Conservation (phyloP, 2,113 vertebrate genomes). For the Cyanoderma ruficeps region DNA sequence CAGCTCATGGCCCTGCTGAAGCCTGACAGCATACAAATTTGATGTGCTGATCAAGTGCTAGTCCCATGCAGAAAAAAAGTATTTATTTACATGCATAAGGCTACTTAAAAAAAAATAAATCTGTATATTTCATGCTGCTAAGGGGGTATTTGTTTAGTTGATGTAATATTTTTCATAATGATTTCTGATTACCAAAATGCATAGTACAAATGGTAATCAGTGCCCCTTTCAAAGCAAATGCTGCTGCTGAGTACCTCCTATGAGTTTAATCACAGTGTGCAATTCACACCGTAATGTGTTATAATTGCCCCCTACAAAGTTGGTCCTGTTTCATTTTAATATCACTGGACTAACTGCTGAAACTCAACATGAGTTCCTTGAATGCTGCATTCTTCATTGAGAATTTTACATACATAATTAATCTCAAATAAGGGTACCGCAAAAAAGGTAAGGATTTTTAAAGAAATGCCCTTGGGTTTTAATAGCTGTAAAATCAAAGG, state of each 20-base stretch:
- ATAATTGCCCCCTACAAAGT: conserved; percentile 75
- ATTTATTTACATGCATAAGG: conserved; percentile 58
- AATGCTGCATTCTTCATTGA: conserved; percentile 41
- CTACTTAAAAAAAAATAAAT: not conserved
- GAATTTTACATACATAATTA: conserved; percentile 55
- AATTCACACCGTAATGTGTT: conserved; percentile 72
- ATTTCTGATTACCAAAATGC: conserved; percentile 79
- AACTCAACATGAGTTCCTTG: conserved; percentile 48
- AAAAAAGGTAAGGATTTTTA: conserved; percentile 10
- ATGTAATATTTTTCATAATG: conserved; percentile 71
- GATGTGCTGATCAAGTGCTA: not conserved
- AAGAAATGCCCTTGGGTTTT: conserved; percentile 6
- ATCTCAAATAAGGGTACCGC: conserved; percentile 33
- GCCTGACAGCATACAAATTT: not conserved
- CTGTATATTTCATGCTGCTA: conserved; percentile 58
- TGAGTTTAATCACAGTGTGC: conserved; percentile 78
- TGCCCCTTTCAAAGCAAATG: conserved; percentile 73
- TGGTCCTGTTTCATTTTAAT: conserved; percentile 71
- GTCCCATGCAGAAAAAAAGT: not conserved
- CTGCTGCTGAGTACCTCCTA: conserved; percentile 73
- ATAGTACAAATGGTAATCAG: conserved; percentile 77
- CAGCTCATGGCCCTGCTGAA: not conserved
- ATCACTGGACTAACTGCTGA: conserved; percentile 65
- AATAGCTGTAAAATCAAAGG: conserved; percentile 61
- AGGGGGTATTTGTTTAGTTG: conserved; percentile 71